A percentile compares a stretch with the other conserved stretches of the same genome.
Evolutionary conservation across 2,113 vertebrate species (phyloP).

Genomic region (Tupaia tana): DNA sequence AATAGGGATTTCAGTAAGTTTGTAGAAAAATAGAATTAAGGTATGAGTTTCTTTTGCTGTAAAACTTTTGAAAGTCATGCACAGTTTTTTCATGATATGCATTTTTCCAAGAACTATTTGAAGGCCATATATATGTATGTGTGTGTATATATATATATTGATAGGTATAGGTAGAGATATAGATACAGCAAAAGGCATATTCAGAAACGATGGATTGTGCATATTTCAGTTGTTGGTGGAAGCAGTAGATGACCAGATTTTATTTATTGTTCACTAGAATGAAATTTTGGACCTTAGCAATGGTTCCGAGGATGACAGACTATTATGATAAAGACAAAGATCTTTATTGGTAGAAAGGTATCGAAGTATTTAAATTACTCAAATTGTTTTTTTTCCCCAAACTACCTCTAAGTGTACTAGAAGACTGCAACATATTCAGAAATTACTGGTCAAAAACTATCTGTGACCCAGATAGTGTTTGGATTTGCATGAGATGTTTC

Average conservation of each 20-base stretch:
- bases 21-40: too few relatives aligned
- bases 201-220: conserved; percentile 31
- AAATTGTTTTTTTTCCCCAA: conserved; percentile 60
- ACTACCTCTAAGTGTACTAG: conserved; percentile 71
- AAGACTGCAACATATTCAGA: conserved; percentile 77
- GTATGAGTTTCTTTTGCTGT: too few relatives aligned
- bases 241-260: conserved; percentile 42
- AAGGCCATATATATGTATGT: too few relatives aligned
- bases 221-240: conserved; percentile 58
- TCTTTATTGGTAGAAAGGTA: background rate
- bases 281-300: conserved; percentile 48
- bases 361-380: conserved; percentile 54
- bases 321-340: conserved; percentile 53
- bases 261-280: conserved; percentile 12
- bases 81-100: too few relatives aligned
- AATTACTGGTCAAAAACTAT: conserved; percentile 80
- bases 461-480: conserved; percentile 85
- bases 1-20: too few relatives aligned
- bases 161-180: background rate
- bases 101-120: too few relatives aligned
- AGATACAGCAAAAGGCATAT: background rate
- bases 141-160: background rate
- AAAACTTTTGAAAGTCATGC: too few relatives aligned
- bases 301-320: conserved; percentile 45
- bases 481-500: conserved; percentile 85